Percentiles rank a stretch among this genome's conserved stretches.
Conservation (phyloP, 53 echinoderm and acorn worm genomes). For the Echinometra lucunter region DNA sequence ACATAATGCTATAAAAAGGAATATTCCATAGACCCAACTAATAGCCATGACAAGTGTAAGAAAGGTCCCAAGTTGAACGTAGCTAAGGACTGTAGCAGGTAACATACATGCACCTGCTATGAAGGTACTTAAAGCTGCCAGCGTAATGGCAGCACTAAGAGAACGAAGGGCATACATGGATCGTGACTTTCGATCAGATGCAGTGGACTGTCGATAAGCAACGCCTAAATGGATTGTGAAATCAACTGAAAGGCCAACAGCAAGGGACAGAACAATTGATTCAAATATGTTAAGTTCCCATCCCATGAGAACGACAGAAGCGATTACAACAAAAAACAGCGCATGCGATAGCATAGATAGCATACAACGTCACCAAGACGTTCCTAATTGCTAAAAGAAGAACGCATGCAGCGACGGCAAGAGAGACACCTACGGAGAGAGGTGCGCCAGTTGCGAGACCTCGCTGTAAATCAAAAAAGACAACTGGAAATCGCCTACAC, state of each 20-base stretch:
- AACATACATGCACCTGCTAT: conserved; percentile 89
- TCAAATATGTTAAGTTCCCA: conserved; percentile 89
- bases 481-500: conserved; percentile 37
- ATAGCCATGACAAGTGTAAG: conserved; percentile 88
- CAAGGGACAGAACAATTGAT: conserved; percentile 70
- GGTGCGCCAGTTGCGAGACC: conserved; percentile 66
- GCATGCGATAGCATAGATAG: conserved; percentile 72
- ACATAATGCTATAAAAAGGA: conserved; percentile 85
- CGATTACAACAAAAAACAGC: conserved; percentile 78
- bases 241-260: conserved; percentile 83
- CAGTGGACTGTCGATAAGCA: conserved; percentile 74
- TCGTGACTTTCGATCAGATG: conserved; percentile 60
- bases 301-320: conserved; percentile 74
- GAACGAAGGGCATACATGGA: conserved; percentile 68
- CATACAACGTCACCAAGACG: conserved; percentile 70
- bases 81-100: conserved; percentile 81
- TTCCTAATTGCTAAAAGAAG: conserved; percentile 73
- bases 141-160: conserved; percentile 70
- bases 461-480: conserved; percentile 78
- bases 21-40: conserved; percentile 89
- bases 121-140: conserved; percentile 90
- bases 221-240: conserved; percentile 90
- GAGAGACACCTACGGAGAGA: conserved; percentile 65
- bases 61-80: conserved; percentile 86
- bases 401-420: conserved; percentile 71